Evolutionary conservation across 2,797 vertebrate species (phyloP).

Genomic region (Phylloscopus collybita): DNA sequence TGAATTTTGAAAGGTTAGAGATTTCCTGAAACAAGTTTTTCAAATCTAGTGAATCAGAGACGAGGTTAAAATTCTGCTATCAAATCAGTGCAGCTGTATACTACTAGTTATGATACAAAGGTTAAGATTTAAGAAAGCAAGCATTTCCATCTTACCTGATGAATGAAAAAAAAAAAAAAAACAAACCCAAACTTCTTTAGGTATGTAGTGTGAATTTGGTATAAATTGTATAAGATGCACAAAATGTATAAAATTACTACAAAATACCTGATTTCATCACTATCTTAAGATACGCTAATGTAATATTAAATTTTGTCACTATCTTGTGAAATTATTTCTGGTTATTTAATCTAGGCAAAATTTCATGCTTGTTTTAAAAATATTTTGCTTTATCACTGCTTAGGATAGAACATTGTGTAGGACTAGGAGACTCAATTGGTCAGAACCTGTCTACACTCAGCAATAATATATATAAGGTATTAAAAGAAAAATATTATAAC

Average conservation of each 20-base stretch:
- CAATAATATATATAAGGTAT: background rate
- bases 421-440: background rate
- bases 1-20: background rate
- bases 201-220: background rate
- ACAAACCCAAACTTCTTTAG: background rate
- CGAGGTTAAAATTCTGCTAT: background rate
- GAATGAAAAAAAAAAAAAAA: background rate
- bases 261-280: background rate
- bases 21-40: background rate
- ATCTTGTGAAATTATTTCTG: background rate
- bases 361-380: background rate
- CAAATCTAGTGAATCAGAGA: background rate
- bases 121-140: background rate
- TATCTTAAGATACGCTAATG: background rate
- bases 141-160: background rate
- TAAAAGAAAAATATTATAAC: background rate
- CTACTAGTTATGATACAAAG: background rate
- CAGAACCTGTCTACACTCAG: background rate
- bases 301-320: background rate
- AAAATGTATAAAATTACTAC: background rate
- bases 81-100: background rate
- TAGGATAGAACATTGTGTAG: background rate
- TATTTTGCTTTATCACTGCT: background rate
- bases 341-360: background rate
- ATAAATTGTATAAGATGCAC: background rate